Conservation (phyloP, 2,888 invertebrate species). For the Rhamphomyia laevipes region DNA sequence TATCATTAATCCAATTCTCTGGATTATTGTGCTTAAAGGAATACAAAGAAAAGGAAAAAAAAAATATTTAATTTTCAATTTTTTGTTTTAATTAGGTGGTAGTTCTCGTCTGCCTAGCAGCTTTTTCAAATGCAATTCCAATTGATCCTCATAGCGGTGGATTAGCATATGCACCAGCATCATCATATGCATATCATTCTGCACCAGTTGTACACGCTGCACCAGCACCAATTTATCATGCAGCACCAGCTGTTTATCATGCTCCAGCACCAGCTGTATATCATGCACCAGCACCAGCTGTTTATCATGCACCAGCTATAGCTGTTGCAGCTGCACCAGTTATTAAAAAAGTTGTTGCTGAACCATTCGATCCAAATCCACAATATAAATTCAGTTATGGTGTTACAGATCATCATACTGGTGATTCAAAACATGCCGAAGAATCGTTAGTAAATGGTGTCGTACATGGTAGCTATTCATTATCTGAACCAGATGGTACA, state of each 20-base stretch:
- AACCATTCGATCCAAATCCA: constrained; percentile 37
- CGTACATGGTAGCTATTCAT: constrained; percentile 51
- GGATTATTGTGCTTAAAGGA: constrained; percentile 4
- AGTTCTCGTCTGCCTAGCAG: constrained; percentile 26
- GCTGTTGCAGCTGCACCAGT: constrained; percentile 25
- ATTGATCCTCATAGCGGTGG: constrained; percentile 16
- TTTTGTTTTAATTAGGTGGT: constrained; percentile 21
- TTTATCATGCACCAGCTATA: constrained; percentile 21
- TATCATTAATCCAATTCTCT: constrained; percentile 5
- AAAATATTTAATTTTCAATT: neutral
- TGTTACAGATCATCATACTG: constrained; percentile 52
- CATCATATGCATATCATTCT: constrained; percentile 7
- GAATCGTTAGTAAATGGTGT: constrained; percentile 49
- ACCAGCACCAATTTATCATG: constrained; percentile 12
- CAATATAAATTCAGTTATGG: constrained; percentile 58
- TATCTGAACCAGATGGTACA: constrained; percentile 53
- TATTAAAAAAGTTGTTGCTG: constrained; percentile 18
- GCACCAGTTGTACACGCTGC: constrained; percentile 11
- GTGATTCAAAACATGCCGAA: constrained; percentile 43
- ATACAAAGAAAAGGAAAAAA: neutral
- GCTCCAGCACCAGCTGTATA: constrained; percentile 13
- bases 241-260: constrained; percentile 13
- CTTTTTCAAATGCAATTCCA: constrained; percentile 24
- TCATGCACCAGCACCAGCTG: constrained; percentile 9
- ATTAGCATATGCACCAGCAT: constrained; percentile 10